Evolutionary conservation across 2,113 vertebrate species (phyloP), one percentile per base, ranked within the genome.

Genomic region (Cyphomyrus plagiostoma): DNA sequence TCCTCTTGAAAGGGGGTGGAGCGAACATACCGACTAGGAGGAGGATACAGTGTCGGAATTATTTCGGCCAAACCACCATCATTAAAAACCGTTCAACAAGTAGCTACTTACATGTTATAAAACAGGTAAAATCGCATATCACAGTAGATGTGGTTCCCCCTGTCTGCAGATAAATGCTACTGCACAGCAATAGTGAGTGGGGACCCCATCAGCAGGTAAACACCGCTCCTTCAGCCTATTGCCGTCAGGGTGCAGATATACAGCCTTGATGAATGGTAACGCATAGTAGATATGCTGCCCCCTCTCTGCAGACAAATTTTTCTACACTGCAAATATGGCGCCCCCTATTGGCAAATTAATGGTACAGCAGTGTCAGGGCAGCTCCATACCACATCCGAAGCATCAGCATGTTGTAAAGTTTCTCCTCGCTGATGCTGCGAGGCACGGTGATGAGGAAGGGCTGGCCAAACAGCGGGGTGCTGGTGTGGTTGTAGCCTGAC

Each of bases 361-460:
- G 50, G 48, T 53, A 52, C 49, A 53, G 30, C 52, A 11, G 30
- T 21, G 86, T 21, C 52, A 23, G 87, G 19, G 56, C 10, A 1
- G 35, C 23, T 2, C 88, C 95, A 89, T 95, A 99, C 98, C 98
- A 98, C 95, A 99, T 98, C 91, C 97, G 97, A 88, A 97, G 94
- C 84, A 99, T 96, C 91, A 99, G 96, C 92, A 99, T 95, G 94
- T 98, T 99, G 95, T 99, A 99, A 30, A 99, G 95, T 93, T 99
- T 99, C 92, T 99, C 98, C 94, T 99, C 98, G 45, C 97, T 98
- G 70, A 98, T 97, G 52, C 97, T 97, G 94, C 97, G 96, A 89
- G 98, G 98, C 90, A 99, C 97, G 50, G 98, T 97, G 92, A 99
- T 96, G 92, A 99, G 97, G 95, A 99, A 99, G 91, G 98, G 98